A percentile compares a stretch with the other conserved stretches of the same genome.
phyloP scores from a whole-genome alignment of 1,140 invertebrate species.

The Campoletis sonorensis region DNA sequence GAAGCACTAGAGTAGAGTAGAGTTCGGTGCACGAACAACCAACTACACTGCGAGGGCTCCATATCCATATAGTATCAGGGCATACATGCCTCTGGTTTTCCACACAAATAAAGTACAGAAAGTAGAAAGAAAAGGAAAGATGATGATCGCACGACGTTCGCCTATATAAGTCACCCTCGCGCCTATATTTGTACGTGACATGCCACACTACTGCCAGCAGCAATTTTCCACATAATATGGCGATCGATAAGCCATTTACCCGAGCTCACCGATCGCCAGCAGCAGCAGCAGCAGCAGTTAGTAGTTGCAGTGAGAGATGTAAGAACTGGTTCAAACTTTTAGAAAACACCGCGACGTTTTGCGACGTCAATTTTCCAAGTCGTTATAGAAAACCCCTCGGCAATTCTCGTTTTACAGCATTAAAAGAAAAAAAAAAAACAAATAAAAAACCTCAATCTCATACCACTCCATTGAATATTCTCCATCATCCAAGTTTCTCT shows the following conservation, averaged over 20 bases:
- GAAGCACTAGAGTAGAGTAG: conserved; percentile 37
- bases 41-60: background rate
- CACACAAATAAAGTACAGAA: background rate
- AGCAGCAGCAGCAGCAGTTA: background rate
- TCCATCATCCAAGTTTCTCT: background rate
- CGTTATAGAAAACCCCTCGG: conserved; percentile 23
- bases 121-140: background rate
- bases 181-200: conserved; percentile 23
- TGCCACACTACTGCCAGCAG: conserved; percentile 40
- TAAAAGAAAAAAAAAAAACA: too few relatives aligned
- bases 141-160: conserved; percentile 9
- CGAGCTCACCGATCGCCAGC: conserved; percentile 37
- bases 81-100: conserved; percentile 19
- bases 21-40: conserved; percentile 30
- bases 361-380: conserved; percentile 26
- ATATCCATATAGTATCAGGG: conserved; percentile 1
- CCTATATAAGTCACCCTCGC: conserved; percentile 28
- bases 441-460: too few relatives aligned
- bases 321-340: conserved; percentile 44
- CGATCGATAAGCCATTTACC: conserved; percentile 47
- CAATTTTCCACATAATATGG: conserved; percentile 45
- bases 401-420: background rate
- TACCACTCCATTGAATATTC: background rate
- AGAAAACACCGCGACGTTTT: background rate
- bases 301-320: background rate